A percentile compares a stretch with the other conserved stretches of the same genome.
Evolutionary conservation across 2,888 invertebrate genomes (phyloP).

Genomic region (Syrphus vitripennis): DNA sequence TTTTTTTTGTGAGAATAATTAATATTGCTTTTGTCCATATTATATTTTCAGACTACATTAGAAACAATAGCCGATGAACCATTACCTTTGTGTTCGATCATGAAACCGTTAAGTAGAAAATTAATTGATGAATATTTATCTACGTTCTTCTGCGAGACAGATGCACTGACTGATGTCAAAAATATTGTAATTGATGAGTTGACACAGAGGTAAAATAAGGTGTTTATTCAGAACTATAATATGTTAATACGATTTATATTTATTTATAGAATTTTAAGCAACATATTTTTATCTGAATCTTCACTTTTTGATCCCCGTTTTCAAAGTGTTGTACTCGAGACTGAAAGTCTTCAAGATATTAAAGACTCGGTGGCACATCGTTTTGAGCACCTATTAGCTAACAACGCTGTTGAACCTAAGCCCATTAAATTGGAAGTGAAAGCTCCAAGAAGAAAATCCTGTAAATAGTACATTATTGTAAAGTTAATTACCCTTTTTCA

Average conservation of each 20-base stretch:
- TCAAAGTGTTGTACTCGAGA: slow-evolving; percentile 72
- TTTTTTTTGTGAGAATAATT: not conserved
- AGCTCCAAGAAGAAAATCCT: slow-evolving; percentile 58
- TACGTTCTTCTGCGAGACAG: slow-evolving; percentile 61
- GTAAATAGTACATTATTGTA: slow-evolving; percentile 37
- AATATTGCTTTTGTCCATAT: too few species aligned
- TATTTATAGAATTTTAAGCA: slow-evolving; percentile 67
- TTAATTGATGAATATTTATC: slow-evolving; percentile 75
- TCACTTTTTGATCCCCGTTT: slow-evolving; percentile 76
- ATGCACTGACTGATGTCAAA: slow-evolving; percentile 70
- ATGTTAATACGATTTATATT: not conserved
- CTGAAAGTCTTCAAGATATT: slow-evolving; percentile 56
- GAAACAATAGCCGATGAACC: slow-evolving; percentile 75
- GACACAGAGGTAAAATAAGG: slow-evolving; percentile 63
- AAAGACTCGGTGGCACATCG: slow-evolving; percentile 59
- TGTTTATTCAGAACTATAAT: not conserved
- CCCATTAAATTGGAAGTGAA: slow-evolving; percentile 27
- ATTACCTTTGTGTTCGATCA: slow-evolving; percentile 74
- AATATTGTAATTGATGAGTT: slow-evolving; percentile 72
- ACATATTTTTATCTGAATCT: slow-evolving; percentile 73
- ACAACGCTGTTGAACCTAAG: slow-evolving; percentile 35
- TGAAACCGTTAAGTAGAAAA: slow-evolving; percentile 74
- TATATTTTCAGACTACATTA: slow-evolving; percentile 72
- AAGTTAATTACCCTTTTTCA: not conserved
- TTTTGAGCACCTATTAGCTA: slow-evolving; percentile 61